Conservation (phyloP, 1,140 invertebrate genomes). For the Capitella teleta region DNA sequence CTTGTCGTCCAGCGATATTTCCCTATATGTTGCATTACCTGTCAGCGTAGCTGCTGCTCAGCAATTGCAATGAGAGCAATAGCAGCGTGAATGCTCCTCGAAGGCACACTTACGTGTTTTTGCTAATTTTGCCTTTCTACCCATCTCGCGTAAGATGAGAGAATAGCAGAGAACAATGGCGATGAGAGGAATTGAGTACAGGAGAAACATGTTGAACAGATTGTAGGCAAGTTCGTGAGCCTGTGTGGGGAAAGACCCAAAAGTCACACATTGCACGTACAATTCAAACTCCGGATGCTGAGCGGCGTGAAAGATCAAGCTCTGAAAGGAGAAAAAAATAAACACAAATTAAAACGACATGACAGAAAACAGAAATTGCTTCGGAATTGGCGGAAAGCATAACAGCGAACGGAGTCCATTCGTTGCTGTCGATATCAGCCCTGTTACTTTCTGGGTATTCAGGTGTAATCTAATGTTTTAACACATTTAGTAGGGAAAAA, state of each 20-base stretch:
- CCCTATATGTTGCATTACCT: background rate
- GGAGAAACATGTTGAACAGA: constrained; percentile 60
- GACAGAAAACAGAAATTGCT: too few species aligned
- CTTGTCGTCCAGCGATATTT: background rate
- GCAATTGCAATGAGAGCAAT: background rate
- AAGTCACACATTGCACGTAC: constrained; percentile 67
- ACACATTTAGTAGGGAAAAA: too few species aligned
- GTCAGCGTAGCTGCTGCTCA: background rate
- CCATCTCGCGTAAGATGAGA: constrained; percentile 68
- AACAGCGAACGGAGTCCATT: too few species aligned
- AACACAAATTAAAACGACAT: too few species aligned
- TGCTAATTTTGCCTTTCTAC: too few species aligned
- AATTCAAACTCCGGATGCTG: constrained; percentile 52
- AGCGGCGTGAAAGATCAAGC: constrained; percentile 60
- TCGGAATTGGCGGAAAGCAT: too few species aligned
- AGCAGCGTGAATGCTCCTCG: constrained; percentile 38
- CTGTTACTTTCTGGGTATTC: too few species aligned
- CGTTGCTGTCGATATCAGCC: too few species aligned
- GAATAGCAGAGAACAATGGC: constrained; percentile 76
- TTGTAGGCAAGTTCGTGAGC: constrained; percentile 60
- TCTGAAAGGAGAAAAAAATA: constrained; percentile 52
- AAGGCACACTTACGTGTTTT: constrained; percentile 54
- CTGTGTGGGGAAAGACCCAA: constrained; percentile 53
- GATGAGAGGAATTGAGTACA: constrained; percentile 71
- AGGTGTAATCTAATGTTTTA: too few species aligned